phyloP scores from a whole-genome alignment of 2,888 invertebrate species.

The Podabrus alpinus region DNA sequence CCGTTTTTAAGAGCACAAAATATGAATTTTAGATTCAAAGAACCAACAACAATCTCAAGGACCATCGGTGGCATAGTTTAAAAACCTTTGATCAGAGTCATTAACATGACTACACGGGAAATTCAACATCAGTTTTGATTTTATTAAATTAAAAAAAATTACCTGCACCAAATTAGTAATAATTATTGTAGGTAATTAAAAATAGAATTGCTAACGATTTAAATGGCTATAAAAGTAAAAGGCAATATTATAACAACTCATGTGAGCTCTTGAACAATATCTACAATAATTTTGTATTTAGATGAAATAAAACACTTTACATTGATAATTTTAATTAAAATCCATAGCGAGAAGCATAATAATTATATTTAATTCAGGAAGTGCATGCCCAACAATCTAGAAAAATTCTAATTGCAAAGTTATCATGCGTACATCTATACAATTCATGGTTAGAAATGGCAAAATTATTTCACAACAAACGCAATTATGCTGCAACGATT shows the following conservation, averaged over 20 bases:
- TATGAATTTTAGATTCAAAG: background rate
- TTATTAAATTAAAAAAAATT: background rate
- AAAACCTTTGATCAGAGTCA: background rate
- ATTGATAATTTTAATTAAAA: background rate
- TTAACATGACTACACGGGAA: background rate
- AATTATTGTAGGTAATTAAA: background rate
- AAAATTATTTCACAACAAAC: background rate
- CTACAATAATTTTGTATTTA: background rate
- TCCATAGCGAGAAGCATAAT: background rate
- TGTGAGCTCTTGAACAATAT: background rate
- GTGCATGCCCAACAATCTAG: conserved; percentile 1
- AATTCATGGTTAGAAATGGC: background rate
- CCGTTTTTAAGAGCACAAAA: background rate
- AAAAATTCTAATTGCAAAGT: conserved; percentile 1
- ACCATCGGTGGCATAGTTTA: background rate
- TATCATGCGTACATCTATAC: background rate
- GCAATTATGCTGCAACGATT: background rate
- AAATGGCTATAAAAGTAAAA: background rate
- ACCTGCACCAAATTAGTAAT: background rate
- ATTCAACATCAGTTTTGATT: background rate
- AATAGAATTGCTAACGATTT: background rate
- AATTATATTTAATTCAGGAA: background rate
- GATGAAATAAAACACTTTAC: background rate
- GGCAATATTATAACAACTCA: background rate
- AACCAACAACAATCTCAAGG: background rate